Percentiles rank a stretch among this genome's conserved stretches.
Conservation (phyloP, 2,113 vertebrate genomes). For the Lagenorhynchus albirostris region DNA sequence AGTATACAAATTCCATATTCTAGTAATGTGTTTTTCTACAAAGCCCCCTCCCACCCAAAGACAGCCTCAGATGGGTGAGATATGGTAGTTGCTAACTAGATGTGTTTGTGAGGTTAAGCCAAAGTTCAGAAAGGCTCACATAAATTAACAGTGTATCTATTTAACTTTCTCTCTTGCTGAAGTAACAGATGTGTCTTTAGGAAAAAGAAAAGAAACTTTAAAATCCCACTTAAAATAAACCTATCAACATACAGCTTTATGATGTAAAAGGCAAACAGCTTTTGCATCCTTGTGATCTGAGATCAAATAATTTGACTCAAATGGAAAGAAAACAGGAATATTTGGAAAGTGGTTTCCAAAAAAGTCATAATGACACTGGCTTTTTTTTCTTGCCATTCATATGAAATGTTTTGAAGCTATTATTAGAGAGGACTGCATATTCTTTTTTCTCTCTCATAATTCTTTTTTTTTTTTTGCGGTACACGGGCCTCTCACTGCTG, state of each 20-base stretch:
- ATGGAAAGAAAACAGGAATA: background rate
- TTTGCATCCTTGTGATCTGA: background rate
- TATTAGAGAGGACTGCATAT: background rate
- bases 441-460: background rate
- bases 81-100: constrained; percentile 69
- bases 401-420: constrained; percentile 10
- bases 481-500: too few species aligned
- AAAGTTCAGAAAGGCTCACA: constrained; percentile 61
- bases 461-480: background rate
- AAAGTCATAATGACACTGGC: background rate
- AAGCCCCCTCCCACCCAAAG: constrained; percentile 34
- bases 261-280: background rate
- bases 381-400: background rate
- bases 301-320: constrained; percentile 8
- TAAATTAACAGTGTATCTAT: constrained; percentile 71
- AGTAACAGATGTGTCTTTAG: constrained; percentile 35
- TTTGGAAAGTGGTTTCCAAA: background rate
- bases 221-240: constrained; percentile 2
- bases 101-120: constrained; percentile 62
- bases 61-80: constrained; percentile 59
- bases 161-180: constrained; percentile 36
- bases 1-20: background rate
- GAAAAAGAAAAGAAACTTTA: background rate
- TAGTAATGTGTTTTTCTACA: constrained; percentile 29
- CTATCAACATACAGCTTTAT: background rate